Conservation (phyloP, 2,113 vertebrate genomes). For the Trinectes maculatus region DNA sequence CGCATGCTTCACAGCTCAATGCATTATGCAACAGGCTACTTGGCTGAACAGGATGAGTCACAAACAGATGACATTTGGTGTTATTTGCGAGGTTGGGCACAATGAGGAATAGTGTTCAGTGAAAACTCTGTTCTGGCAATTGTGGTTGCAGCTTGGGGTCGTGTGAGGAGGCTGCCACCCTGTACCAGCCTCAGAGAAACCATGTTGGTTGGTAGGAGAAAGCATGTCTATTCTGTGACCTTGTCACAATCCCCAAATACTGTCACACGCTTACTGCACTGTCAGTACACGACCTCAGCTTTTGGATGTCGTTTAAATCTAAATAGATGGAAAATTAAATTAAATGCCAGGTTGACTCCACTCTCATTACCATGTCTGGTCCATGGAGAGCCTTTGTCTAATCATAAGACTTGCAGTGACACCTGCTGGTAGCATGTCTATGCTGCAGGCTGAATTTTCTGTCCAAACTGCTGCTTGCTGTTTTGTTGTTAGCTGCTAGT, state of each 20-base stretch:
- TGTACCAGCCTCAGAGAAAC: conserved; percentile 39
- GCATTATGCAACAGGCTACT: conserved; percentile 67
- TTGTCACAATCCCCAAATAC: conserved; percentile 45
- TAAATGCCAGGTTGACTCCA: conserved; percentile 57
- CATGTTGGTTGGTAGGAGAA: conserved; percentile 38
- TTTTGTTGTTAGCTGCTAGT: not conserved
- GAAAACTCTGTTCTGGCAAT: conserved; percentile 38
- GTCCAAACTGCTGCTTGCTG: not conserved
- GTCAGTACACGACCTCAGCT: conserved; percentile 60
- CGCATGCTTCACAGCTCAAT: conserved; percentile 34
- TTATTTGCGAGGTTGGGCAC: conserved; percentile 59
- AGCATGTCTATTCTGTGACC: conserved; percentile 45
- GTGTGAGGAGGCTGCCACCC: conserved; percentile 15
- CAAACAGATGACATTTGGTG: conserved; percentile 69
- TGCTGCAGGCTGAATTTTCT: conserved; percentile 37
- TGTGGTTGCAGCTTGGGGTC: conserved; percentile 25
- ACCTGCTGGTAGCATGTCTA: conserved; percentile 65
- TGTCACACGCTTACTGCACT: conserved; percentile 52
- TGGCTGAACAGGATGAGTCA: conserved; percentile 43
- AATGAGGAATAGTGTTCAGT: conserved; percentile 47
- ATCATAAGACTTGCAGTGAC: conserved; percentile 74
- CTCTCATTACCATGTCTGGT: conserved; percentile 14
- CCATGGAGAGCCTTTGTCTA: not conserved
- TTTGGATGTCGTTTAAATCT: conserved; percentile 67
- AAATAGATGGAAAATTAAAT: conserved; percentile 71